Percentiles rank a stretch among this genome's conserved stretches.
Evolutionary conservation across 2,113 vertebrate genomes (phyloP).

Genomic region (Mustela nigripes): DNA sequence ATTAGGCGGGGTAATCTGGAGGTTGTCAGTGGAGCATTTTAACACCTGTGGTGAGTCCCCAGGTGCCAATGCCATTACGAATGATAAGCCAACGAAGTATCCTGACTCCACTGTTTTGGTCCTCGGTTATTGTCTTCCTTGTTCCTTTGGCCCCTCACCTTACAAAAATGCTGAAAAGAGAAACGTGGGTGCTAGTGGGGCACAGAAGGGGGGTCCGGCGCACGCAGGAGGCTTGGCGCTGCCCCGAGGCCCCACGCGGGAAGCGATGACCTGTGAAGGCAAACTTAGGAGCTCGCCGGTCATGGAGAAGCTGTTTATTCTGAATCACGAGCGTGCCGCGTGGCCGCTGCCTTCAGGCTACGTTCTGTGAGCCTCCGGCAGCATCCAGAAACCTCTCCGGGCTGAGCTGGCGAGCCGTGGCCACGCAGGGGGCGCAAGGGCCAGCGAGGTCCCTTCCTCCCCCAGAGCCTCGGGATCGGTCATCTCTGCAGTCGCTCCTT

Average conservation of each 20-base stretch:
- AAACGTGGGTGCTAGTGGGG: accelerated
- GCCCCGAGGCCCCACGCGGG: neutral
- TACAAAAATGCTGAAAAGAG: neutral
- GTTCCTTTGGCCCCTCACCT: neutral
- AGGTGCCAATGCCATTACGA: accelerated
- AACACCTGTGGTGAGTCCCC: neutral
- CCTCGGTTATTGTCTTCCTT: accelerated
- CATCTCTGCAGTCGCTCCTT: constrained; percentile 75
- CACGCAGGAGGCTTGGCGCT: accelerated
- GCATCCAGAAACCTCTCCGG: neutral
- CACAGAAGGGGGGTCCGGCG: accelerated
- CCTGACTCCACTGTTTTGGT: neutral
- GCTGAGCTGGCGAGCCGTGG: neutral
- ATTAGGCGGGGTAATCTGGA: no score
- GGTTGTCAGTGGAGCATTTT: neutral
- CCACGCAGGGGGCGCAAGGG: neutral
- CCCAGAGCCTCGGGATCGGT: neutral
- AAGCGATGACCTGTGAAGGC: neutral
- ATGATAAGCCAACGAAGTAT: no score
- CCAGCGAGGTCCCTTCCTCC: neutral
- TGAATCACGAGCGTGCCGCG: accelerated
- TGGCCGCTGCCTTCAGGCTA: accelerated
- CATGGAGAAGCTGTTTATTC: no score
- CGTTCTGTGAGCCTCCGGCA: accelerated
- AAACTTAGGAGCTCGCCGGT: accelerated